These are phyloP conservation scores for Acronicta alni DNA, from an alignment of 2,888 invertebrate species.

Conservation along the genomic window DNA sequence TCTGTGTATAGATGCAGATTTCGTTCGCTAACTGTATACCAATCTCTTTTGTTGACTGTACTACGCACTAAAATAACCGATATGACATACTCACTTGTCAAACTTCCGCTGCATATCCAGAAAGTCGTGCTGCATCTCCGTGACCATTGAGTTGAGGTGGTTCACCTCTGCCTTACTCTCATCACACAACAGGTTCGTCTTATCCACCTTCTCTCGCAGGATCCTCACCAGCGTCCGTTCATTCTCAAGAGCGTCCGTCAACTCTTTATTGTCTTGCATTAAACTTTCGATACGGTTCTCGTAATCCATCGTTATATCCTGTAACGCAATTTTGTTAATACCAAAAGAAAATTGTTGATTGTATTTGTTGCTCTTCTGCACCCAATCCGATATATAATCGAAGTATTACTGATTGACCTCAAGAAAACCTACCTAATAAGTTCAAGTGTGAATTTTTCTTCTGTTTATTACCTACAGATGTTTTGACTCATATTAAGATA, in stretches of 20 bases:
- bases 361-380: not conserved
- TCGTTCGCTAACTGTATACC: too few species aligned
- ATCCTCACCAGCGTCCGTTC: slow-evolving; percentile 87
- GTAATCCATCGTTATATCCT: slow-evolving; percentile 80
- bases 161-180: slow-evolving; percentile 87
- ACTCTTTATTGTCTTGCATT: slow-evolving; percentile 84
- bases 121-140: slow-evolving; percentile 83
- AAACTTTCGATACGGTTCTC: slow-evolving; percentile 83
- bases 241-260: slow-evolving; percentile 85
- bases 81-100: slow-evolving; percentile 74
- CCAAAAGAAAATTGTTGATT: not conserved
- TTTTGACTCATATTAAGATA: slow-evolving; percentile 7
- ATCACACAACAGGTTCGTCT: slow-evolving; percentile 81
- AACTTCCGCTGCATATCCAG: slow-evolving; percentile 80
- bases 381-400: not conserved
- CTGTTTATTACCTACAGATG: not conserved
- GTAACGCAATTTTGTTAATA: slow-evolving; percentile 53
- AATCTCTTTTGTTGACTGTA: too few species aligned
- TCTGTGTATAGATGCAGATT: too few species aligned
- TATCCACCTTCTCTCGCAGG: slow-evolving; percentile 85
- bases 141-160: slow-evolving; percentile 77
- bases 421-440: not conserved
- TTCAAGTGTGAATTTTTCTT: not conserved
- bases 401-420: slow-evolving; percentile 5
- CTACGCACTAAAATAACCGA: not conserved